Percentiles rank a stretch among this genome's conserved stretches.
Conservation (phyloP, 2,113 vertebrate genomes). For the Chaetodon auriga region DNA sequence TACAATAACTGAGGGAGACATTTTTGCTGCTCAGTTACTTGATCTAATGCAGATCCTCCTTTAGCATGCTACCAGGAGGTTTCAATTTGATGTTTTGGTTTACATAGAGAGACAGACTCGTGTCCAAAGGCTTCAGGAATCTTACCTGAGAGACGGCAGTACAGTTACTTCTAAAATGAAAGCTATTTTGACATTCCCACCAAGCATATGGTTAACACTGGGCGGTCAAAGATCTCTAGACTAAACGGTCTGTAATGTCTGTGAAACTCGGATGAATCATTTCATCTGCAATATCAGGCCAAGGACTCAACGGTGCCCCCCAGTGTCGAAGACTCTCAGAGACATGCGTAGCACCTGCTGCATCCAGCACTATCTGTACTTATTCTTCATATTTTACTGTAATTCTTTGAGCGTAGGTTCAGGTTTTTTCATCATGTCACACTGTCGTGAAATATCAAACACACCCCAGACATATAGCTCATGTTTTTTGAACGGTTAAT, state of each 20-base stretch:
- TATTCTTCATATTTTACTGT: slow-evolving; percentile 62
- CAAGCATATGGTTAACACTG: slow-evolving; percentile 42
- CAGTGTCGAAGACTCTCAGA: slow-evolving; percentile 63
- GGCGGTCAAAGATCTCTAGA: slow-evolving; percentile 32
- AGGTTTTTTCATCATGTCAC: slow-evolving; percentile 65
- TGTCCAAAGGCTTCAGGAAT: slow-evolving; percentile 37
- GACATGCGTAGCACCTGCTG: slow-evolving; percentile 74
- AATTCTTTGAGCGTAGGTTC: slow-evolving; percentile 55
- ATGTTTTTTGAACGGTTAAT: slow-evolving; percentile 66
- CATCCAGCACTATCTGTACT: slow-evolving; percentile 71
- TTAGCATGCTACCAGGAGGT: slow-evolving; percentile 29
- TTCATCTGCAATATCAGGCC: slow-evolving; percentile 69
- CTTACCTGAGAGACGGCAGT: slow-evolving; percentile 17
- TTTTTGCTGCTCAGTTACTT: slow-evolving; percentile 39
- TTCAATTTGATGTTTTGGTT: slow-evolving; percentile 48
- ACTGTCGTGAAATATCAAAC: slow-evolving; percentile 67
- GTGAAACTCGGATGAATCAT: slow-evolving; percentile 65
- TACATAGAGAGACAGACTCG: slow-evolving; percentile 24
- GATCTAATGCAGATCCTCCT: slow-evolving; percentile 53
- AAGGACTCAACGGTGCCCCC: slow-evolving; percentile 74
- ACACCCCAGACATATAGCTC: slow-evolving; percentile 61
- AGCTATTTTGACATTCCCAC: slow-evolving; percentile 54
- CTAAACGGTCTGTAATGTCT: slow-evolving; percentile 63
- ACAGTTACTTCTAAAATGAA: slow-evolving; percentile 31
- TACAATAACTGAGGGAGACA: slow-evolving; percentile 58